Conservation (phyloP, 2,797 vertebrate genomes). For the Neosilurus hyrtlii region DNA sequence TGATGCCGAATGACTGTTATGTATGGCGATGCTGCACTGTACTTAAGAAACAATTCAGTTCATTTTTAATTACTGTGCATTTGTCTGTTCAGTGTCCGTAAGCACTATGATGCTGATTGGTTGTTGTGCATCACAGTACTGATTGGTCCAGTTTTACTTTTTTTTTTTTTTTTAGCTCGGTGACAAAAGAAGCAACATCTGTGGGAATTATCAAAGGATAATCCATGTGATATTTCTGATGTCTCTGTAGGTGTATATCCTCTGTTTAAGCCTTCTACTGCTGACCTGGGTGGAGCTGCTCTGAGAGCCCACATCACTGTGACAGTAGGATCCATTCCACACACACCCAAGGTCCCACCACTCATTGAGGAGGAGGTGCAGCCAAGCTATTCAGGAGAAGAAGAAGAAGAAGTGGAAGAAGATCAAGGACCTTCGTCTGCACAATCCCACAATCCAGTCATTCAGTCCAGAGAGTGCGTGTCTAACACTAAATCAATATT, state of each 20-base stretch:
- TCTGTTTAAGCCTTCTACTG: slow-evolving; percentile 82
- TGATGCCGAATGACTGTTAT: too few species aligned
- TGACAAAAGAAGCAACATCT: neutral
- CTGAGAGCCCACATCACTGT: slow-evolving; percentile 80
- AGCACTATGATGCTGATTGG: too few species aligned
- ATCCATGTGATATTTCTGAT: neutral
- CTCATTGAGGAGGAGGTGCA: slow-evolving; percentile 62
- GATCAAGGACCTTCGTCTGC: neutral
- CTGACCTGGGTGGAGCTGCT: slow-evolving; percentile 84
- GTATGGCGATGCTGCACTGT: too few species aligned
- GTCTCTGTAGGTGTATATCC: slow-evolving; percentile 83
- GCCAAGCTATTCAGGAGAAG: slow-evolving; percentile 51
- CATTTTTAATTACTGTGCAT: too few species aligned
- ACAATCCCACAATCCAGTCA: slow-evolving; percentile 6
- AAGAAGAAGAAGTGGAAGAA: slow-evolving; percentile 52
- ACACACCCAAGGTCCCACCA: slow-evolving; percentile 28
- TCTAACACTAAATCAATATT: slow-evolving; percentile 46
- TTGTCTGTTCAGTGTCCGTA: too few species aligned
- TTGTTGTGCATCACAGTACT: too few species aligned
- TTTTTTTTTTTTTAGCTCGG: neutral
- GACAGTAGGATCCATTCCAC: slow-evolving; percentile 41
- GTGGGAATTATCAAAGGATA: too few species aligned
- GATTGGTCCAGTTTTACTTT: neutral
- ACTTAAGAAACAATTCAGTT: too few species aligned
- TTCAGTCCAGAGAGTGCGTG: slow-evolving; percentile 20